Base-by-base conservation (phyloP, 1,140 invertebrate species). In the Papilio polytes region DNA sequence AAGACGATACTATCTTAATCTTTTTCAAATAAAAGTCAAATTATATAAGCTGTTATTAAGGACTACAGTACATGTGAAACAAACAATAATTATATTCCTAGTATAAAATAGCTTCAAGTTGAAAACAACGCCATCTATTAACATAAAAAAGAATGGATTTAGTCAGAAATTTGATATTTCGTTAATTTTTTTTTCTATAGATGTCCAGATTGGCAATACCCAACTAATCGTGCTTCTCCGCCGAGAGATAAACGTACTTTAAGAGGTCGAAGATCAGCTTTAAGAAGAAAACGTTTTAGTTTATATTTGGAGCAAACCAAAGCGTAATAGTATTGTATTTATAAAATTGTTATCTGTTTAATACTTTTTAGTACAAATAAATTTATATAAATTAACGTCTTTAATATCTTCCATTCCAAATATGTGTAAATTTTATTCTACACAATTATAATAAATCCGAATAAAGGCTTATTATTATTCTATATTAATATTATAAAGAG, bases 141-240 rank as follows among this genome's bases (percentile, higher is more conserved):
- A n/a, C 18, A 41, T 1, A 41, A 41, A 41, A 41, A 41, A 41
- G 36, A 41, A 41, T 41, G 7, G 36, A 41, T 41, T 41, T 41
- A 41, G 6, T 7, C 36, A 41, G 36, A 8, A 7, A 41, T 8
- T 48, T 13, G 22, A 13, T 20, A 80, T 13, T 81, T 59, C 56
- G 44, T 56, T 56, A 44, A 78, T 56, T 78, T 80, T 80, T 82
- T 81, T 84, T 79, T 80, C 86, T 86, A 0, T 85, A 94, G 92
- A 78, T 94, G 92, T 86, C 91, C 92, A 20, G 92, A 93, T 59
- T 93, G 88, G 88, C 88, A 91, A 56, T 83, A 88, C 78, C 91
- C 90, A 0, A 85, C 92, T 0, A 81, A 53, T 56, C 85, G 91
- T 41, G 78, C 85, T 0, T 92, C 91, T 0, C 92, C 92, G 4